Base-by-base conservation (phyloP, 2,113 vertebrate genomes). In the Hypocryptadius cinnamomeus region DNA sequence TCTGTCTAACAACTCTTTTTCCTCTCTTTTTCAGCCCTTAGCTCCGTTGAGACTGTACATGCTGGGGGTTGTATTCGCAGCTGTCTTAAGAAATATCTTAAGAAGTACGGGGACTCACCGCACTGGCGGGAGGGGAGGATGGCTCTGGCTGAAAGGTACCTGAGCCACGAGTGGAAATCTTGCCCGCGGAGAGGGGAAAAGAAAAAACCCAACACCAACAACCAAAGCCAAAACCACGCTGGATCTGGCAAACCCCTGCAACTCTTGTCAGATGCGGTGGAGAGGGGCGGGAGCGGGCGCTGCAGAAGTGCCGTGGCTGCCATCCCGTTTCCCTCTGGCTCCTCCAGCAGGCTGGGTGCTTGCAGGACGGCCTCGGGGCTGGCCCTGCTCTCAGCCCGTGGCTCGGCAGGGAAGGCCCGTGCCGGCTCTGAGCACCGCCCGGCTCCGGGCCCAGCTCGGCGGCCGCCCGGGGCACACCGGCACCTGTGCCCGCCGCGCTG, bases 401-500 rank as follows among this genome's bases (percentile, higher is more conserved):
- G 35, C 33, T 27, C n/a, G 6, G 27, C 51, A 12, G n/a, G 39
- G 33, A 20, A 22, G 60, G 77, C 37, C 76, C 5, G 27, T 9
- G 21, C 30, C 4, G 15, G 25, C 31, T 19, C 18, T 37, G 53
- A 33, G 53, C 5, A 30, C 53, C 53, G 30, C 53, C 65, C 28
- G 45, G 66, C 10, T 9, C 77, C 2, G 45, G 79, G 68, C 47
- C 25, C 9, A 4, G 33, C 42, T 51, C 40, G 25, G 51, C 24
- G 27, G 20, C 31, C 8, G 33, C 37, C 69, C 59, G 4, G 42
- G 69, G 11, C 47, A 7, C 66, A 17, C 78, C 63, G 4, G 45
- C 97, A 97, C 95, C 97, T 97, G 95, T 19, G 71, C 81, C 37
- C 40, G 15, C 57, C 9, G 24, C 22, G 28, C 74, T 10, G 69